Conservation (phyloP, 2,113 vertebrate genomes). For the Phasianus colchicus region DNA sequence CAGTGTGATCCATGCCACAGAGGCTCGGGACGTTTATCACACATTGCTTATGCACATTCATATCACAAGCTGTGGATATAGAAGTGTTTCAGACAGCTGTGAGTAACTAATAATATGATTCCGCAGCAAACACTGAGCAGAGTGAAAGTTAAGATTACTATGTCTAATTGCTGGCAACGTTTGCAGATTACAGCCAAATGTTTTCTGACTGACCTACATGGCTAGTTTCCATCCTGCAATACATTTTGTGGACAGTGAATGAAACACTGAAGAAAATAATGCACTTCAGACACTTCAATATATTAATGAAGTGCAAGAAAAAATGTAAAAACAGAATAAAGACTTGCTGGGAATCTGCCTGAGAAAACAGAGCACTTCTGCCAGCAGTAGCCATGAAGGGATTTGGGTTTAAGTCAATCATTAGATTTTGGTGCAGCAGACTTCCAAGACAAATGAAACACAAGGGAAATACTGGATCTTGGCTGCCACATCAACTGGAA, state of each 20-base stretch:
- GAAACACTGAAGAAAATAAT: not conserved
- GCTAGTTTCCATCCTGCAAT: not conserved
- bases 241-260: not conserved
- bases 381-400: not conserved
- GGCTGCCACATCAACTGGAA: not conserved
- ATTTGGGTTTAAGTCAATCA: not conserved
- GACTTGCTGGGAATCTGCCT: not conserved
- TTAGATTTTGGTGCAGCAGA: not conserved
- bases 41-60: slow-evolving; percentile 97
- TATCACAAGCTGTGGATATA: slow-evolving; percentile 89
- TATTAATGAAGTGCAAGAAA: not conserved
- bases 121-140: not conserved
- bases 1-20: slow-evolving; percentile 95
- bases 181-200: not conserved
- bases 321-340: not conserved
- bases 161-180: not conserved
- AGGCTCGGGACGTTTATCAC: slow-evolving; percentile 97
- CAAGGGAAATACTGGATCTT: not conserved
- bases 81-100: not conserved
- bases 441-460: not conserved
- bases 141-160: not conserved
- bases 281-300: not conserved
- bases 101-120: not conserved
- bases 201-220: rapidly evolving
- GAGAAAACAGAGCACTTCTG: not conserved